Conservation (phyloP, 2,888 invertebrate genomes). For the Heteropelma amictum region DNA sequence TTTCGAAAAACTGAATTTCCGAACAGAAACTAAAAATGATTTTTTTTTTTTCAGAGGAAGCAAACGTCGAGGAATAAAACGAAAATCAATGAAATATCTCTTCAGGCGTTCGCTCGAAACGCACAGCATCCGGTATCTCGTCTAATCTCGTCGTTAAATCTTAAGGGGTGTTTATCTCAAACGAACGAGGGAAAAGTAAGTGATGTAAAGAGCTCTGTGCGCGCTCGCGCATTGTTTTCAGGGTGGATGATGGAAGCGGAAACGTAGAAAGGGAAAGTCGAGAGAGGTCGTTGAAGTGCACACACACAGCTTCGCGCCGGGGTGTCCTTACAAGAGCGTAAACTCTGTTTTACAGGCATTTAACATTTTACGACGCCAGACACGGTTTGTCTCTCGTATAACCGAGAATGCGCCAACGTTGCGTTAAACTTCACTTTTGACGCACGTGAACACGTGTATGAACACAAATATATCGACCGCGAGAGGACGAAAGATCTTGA, state of each 20-base stretch:
- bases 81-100: conserved; percentile 6
- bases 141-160: conserved; percentile 74
- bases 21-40: too few relatives aligned
- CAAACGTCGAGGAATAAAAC: neutral
- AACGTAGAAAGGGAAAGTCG: neutral
- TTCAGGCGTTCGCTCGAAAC: conserved; percentile 53
- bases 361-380: conserved; percentile 77
- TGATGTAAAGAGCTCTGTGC: conserved; percentile 48
- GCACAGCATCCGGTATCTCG: conserved; percentile 72
- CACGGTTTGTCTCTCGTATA: conserved; percentile 69
- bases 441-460: conserved; percentile 6
- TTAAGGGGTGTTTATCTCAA: conserved; percentile 62
- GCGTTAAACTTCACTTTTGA: conserved; percentile 25
- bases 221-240: conserved; percentile 9
- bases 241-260: neutral
- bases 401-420: conserved; percentile 42
- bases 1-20: too few relatives aligned
- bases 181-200: conserved; percentile 51
- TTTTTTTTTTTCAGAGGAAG: too few relatives aligned
- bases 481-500: neutral
- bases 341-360: conserved; percentile 77
- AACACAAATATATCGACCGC: neutral
- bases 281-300: neutral
- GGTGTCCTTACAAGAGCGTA: conserved; percentile 77
- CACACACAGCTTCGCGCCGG: conserved; percentile 65